phyloP scores from a whole-genome alignment of 2,888 invertebrate species.

The Deilephila elpenor region DNA sequence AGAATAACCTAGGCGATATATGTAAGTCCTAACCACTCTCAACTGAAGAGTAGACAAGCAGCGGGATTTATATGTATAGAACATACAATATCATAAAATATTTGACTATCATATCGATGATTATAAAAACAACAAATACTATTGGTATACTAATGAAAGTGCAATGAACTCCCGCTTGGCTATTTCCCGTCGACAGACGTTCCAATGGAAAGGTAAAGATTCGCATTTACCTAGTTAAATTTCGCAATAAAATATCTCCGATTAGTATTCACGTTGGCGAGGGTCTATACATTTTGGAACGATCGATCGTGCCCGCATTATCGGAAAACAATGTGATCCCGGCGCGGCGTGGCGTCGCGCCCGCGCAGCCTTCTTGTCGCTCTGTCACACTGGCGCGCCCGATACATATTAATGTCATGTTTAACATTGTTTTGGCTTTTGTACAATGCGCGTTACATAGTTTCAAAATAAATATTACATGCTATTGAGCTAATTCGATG shows the following conservation, averaged over 20 bases:
- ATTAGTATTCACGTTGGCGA: constrained; percentile 70
- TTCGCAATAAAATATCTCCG: constrained; percentile 58
- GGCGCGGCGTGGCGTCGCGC: constrained; percentile 50
- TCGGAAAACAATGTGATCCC: constrained; percentile 64
- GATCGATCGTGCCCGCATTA: constrained; percentile 72
- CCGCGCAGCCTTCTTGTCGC: constrained; percentile 70
- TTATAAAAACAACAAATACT: not conserved
- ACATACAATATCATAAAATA: not conserved
- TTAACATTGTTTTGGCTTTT: constrained; percentile 55
- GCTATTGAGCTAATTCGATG: not conserved
- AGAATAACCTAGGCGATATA: too few species aligned
- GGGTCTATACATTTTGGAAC: constrained; percentile 61
- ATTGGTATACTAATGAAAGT: not conserved
- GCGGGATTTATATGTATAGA: not conserved
- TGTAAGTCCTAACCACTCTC: too few species aligned
- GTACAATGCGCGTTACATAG: constrained; percentile 36
- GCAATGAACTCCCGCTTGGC: constrained; percentile 12
- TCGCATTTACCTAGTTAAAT: constrained; percentile 39
- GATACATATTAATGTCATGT: constrained; percentile 74
- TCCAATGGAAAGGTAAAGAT: constrained; percentile 29
- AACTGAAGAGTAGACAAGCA: not conserved
- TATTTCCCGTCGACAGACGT: constrained; percentile 15
- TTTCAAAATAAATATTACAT: constrained; percentile 3
- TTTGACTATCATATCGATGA: not conserved
- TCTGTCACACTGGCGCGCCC: constrained; percentile 50